phyloP scores from a whole-genome alignment of 2,113 vertebrate species.

The Symphodus melops region DNA sequence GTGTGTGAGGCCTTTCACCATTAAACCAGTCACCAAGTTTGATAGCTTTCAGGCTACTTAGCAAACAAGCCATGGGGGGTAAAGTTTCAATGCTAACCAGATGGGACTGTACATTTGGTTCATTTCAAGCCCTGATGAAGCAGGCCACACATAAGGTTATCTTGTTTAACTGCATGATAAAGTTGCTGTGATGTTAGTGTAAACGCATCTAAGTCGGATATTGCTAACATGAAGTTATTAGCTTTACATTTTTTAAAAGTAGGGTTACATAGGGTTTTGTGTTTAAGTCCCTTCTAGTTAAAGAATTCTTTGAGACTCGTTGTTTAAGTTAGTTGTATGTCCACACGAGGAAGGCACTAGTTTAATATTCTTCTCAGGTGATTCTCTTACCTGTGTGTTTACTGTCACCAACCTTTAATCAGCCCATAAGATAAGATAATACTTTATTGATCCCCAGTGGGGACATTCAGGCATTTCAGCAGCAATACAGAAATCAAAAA shows the following conservation, averaged over 20 bases:
- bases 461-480: too few species aligned
- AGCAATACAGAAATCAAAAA: too few species aligned
- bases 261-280: background rate
- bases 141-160: background rate
- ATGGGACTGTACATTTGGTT: background rate
- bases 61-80: too few species aligned
- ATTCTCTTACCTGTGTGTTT: background rate
- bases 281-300: background rate
- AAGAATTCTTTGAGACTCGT: background rate
- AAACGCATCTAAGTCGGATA: background rate
- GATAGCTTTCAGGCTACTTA: slow-evolving; percentile 18
- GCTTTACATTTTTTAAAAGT: background rate
- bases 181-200: slow-evolving; percentile 3
- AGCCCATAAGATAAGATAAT: too few species aligned
- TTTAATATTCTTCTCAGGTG: background rate
- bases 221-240: background rate
- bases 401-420: background rate
- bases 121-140: background rate
- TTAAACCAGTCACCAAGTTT: slow-evolving; percentile 44
- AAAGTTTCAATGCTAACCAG: slow-evolving; percentile 12
- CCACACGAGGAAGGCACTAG: background rate
- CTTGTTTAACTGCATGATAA: background rate
- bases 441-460: too few species aligned
- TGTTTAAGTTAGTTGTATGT: background rate
- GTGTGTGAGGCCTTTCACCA: slow-evolving; percentile 70